These are phyloP conservation scores for Holacanthella duospinosa DNA, from an alignment of 2,888 invertebrate genomes.

Conservation along the genomic window DNA sequence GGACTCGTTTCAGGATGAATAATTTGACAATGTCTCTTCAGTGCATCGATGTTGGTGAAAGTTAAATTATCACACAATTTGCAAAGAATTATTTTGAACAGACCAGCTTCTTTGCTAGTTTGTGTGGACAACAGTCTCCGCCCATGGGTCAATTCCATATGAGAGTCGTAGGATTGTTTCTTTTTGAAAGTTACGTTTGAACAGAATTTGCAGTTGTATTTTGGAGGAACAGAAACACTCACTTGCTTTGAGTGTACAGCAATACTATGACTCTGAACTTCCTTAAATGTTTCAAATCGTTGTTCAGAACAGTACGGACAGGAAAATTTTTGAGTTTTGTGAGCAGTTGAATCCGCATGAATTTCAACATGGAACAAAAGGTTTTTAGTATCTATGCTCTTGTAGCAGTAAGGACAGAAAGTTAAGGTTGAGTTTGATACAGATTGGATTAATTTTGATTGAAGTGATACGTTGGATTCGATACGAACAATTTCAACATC, in stretches of 20 bases:
- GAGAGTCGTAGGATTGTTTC: not conserved
- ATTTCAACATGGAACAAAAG: not conserved
- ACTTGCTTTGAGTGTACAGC: not conserved
- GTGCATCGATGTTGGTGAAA: too few species aligned
- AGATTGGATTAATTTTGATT: not conserved
- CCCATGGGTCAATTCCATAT: not conserved
- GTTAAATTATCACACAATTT: too few species aligned
- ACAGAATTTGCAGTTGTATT: not conserved
- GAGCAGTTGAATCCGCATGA: not conserved
- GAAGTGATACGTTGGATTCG: not conserved
- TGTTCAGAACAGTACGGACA: not conserved
- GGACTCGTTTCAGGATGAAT: not conserved
- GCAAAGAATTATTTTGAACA: too few species aligned
- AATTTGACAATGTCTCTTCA: not conserved
- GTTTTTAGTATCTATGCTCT: not conserved
- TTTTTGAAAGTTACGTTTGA: not conserved
- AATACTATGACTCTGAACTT: not conserved
- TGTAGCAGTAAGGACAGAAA: not conserved
- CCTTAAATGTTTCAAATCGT: not conserved
- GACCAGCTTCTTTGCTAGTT: not conserved
- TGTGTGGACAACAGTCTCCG: not conserved
- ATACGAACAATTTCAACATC: too few species aligned
- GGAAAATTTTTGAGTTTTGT: not conserved
- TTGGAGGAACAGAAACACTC: not conserved
- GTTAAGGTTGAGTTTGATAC: too few species aligned